phyloP scores from a whole-genome alignment of 2,888 invertebrate species.

The Pelosia muscerda region DNA sequence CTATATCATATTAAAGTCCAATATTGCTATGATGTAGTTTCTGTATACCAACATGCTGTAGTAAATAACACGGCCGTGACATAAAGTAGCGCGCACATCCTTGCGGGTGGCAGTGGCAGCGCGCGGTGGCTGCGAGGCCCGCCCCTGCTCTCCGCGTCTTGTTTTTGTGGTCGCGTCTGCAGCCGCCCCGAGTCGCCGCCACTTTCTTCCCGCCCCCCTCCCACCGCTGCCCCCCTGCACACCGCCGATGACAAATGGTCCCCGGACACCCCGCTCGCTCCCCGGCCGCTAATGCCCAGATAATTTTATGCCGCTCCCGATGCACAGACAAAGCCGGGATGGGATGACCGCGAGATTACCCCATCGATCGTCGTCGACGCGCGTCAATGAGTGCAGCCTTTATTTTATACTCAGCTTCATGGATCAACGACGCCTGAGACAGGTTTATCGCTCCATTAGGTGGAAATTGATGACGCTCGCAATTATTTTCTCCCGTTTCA shows the following conservation, averaged over 20 bases:
- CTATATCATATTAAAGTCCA: constrained; percentile 23
- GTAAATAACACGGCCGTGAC: constrained; percentile 56
- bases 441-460: constrained; percentile 73
- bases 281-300: constrained; percentile 80
- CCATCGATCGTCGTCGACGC: constrained; percentile 76
- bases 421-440: constrained; percentile 70
- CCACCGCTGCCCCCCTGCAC: constrained; percentile 53
- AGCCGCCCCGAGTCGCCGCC: constrained; percentile 79
- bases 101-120: constrained; percentile 69
- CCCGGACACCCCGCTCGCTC: constrained; percentile 75
- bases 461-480: constrained; percentile 66
- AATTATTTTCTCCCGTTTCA: constrained; percentile 49
- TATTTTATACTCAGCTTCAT: constrained; percentile 77
- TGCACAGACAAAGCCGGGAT: constrained; percentile 74
- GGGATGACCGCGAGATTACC: constrained; percentile 81
- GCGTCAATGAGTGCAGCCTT: constrained; percentile 79
- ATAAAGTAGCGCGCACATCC: constrained; percentile 62
- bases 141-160: constrained; percentile 79
- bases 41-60: constrained; percentile 55
- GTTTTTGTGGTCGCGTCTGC: constrained; percentile 86
- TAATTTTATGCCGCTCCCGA: constrained; percentile 83
- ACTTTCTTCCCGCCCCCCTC: constrained; percentile 72
- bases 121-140: constrained; percentile 72
- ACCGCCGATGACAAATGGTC: constrained; percentile 86
- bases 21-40: constrained; percentile 38